These are phyloP conservation scores for Drosophila ustulata DNA, from an alignment of 2,888 invertebrate genomes.

Conservation along the genomic window DNA sequence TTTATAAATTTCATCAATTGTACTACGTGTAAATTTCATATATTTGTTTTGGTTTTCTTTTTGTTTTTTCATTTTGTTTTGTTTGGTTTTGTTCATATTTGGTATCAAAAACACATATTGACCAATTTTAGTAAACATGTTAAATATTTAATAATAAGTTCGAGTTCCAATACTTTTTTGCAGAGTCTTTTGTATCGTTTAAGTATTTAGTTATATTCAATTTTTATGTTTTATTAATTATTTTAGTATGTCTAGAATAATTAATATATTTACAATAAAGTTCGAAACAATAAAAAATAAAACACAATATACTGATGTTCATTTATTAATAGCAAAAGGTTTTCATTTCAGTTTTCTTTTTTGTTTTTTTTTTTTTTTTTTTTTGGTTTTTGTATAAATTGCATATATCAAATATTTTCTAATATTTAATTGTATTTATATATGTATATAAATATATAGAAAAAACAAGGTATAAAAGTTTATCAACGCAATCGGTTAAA, in stretches of 20 bases:
- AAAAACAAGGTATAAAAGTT: constrained; percentile 80
- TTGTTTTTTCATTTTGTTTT: constrained; percentile 2
- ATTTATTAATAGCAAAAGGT: constrained; percentile 75
- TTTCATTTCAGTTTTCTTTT: constrained; percentile 18
- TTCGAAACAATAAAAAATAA: constrained; percentile 57
- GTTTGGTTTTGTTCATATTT: constrained; percentile 33
- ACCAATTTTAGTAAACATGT: constrained; percentile 71
- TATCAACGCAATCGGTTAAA: constrained; percentile 73
- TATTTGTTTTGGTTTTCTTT: constrained; percentile 27
- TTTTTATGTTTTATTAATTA: background rate
- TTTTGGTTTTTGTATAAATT: constrained; percentile 64
- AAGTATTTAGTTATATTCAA: constrained; percentile 54
- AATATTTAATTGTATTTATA: constrained; percentile 44
- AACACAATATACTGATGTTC: constrained; percentile 67
- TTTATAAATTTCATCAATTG: constrained; percentile 71
- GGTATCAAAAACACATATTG: constrained; percentile 76
- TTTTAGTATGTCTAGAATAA: constrained; percentile 40
- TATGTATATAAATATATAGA: constrained; percentile 53
- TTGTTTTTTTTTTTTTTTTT: background rate
- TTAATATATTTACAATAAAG: constrained; percentile 63
- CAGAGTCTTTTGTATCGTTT: constrained; percentile 75
- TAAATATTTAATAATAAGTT: constrained; percentile 73
- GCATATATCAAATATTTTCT: constrained; percentile 71
- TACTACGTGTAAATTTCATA: constrained; percentile 77
- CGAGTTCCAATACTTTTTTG: constrained; percentile 76